Conservation (phyloP, 2,797 vertebrate genomes). For the Erethizon dorsatum region DNA sequence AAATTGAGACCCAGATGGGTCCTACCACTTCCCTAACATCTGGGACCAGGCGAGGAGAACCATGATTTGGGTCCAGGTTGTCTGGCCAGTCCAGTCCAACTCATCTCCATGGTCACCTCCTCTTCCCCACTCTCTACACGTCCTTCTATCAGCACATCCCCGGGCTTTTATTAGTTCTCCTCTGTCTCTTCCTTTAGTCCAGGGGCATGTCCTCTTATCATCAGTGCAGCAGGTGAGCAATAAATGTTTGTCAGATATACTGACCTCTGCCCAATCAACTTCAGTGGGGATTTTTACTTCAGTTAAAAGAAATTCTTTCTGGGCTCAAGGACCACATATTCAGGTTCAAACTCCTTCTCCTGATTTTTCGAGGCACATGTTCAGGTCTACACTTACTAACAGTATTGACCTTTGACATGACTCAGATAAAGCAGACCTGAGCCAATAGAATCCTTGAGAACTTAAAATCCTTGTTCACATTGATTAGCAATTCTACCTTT, state of each 20-base stretch:
- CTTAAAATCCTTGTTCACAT: not conserved
- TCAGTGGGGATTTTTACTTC: not conserved
- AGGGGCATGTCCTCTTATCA: not conserved
- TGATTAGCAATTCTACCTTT: conserved; percentile 74
- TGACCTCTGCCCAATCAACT: conserved; percentile 8
- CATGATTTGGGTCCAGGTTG: not conserved
- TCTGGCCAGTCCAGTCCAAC: not conserved
- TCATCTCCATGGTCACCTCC: not conserved
- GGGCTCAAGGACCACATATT: not conserved
- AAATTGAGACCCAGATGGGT: not conserved
- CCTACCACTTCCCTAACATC: not conserved
- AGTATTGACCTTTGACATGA: not conserved
- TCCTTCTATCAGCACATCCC: not conserved
- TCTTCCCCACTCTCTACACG: not conserved
- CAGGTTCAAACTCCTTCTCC: not conserved
- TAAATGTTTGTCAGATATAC: not conserved
- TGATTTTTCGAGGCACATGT: conserved; percentile 33
- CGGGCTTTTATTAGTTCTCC: not conserved
- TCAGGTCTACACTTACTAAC: conserved; percentile 12
- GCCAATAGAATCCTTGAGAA: not conserved
- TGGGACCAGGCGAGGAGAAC: not conserved
- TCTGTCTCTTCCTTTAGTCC: not conserved
- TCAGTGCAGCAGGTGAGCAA: not conserved
- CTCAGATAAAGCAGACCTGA: not conserved
- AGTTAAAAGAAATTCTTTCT: conserved; percentile 56